Evolutionary conservation across 2,113 vertebrate genomes (phyloP).

Genomic region (Noctilio leporinus): DNA sequence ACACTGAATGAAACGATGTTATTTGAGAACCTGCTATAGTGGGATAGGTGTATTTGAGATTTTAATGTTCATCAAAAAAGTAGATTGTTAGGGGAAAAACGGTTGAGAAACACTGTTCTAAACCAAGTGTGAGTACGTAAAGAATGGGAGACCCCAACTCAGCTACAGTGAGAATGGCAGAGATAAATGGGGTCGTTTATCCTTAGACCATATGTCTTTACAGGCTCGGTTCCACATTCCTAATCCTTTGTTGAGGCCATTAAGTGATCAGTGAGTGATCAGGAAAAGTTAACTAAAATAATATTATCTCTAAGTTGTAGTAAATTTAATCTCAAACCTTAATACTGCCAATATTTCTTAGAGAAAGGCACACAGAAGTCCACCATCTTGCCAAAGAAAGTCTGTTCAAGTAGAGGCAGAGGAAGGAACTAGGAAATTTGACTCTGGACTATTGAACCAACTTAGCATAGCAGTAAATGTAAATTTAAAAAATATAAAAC

Average conservation of each 20-base stretch:
- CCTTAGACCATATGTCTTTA: background rate
- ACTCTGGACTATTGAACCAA: background rate
- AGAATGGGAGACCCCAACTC: background rate
- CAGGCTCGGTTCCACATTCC: background rate
- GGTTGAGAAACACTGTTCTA: background rate
- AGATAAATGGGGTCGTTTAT: background rate
- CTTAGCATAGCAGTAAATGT: background rate
- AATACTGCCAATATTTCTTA: background rate
- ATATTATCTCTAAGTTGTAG: background rate
- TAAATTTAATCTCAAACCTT: slow-evolving; percentile 14
- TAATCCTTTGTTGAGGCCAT: background rate
- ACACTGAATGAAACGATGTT: background rate
- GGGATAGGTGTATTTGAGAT: background rate
- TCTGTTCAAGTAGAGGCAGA: background rate
- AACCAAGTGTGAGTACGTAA: background rate
- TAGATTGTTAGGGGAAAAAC: background rate
- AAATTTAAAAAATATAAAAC: background rate
- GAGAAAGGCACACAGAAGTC: background rate
- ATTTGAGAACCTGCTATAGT: background rate
- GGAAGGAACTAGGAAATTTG: background rate
- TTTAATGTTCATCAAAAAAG: slow-evolving; percentile 22
- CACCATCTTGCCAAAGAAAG: background rate
- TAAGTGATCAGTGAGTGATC: background rate
- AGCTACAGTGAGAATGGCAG: background rate
- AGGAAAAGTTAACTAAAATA: background rate